phyloP scores from a whole-genome alignment of 2,888 invertebrate species.

The Mechanitis messenoides region DNA sequence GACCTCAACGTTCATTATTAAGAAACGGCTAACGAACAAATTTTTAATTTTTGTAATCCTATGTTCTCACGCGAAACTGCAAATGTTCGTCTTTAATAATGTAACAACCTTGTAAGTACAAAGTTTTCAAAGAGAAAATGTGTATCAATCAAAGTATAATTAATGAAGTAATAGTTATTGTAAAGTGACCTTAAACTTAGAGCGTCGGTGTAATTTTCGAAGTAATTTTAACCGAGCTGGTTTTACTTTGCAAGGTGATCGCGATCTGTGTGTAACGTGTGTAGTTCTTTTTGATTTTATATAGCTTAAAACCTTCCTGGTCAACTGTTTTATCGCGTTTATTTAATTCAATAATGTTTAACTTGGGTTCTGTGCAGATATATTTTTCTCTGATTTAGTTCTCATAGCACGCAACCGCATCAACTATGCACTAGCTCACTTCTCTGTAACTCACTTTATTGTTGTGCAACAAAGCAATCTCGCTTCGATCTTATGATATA shows the following conservation, averaged over 20 bases:
- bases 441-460: constrained; percentile 56
- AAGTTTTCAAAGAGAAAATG: constrained; percentile 31
- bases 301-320: constrained; percentile 41
- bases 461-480: constrained; percentile 69
- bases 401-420: constrained; percentile 67
- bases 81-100: constrained; percentile 42
- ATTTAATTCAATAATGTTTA: neutral
- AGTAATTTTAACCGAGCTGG: constrained; percentile 38
- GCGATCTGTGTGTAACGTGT: neutral
- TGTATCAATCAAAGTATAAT: constrained; percentile 21
- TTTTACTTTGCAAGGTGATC: constrained; percentile 30
- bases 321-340: neutral
- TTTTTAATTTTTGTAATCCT: constrained; percentile 55
- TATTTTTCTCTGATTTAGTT: constrained; percentile 52
- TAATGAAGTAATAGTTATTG: constrained; percentile 31
- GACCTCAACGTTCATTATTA: constrained; percentile 64
- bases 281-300: neutral
- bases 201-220: constrained; percentile 42
- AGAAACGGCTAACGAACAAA: constrained; percentile 51
- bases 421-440: constrained; percentile 52
- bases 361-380: neutral
- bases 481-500: constrained; percentile 58
- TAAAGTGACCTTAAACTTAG: constrained; percentile 37
- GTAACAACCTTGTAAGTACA: constrained; percentile 42
- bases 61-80: constrained; percentile 59